These are phyloP conservation scores for Drosophila sechellia DNA, from an alignment of 1,140 invertebrate species.

Conservation along the genomic window DNA sequence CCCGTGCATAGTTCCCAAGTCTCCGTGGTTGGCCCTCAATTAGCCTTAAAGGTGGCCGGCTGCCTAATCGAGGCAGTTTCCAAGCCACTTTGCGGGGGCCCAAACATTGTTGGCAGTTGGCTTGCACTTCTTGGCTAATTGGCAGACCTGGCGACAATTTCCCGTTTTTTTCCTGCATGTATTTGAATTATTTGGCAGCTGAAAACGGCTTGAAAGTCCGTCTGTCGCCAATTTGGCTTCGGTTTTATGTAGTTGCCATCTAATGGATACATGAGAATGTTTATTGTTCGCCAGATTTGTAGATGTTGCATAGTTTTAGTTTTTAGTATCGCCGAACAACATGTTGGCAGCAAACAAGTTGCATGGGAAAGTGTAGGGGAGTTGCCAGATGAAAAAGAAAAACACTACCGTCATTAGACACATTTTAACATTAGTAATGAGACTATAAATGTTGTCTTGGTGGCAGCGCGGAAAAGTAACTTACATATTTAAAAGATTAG, in stretches of 20 bases:
- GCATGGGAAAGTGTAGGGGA: constrained; percentile 14
- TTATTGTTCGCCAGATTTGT: constrained; percentile 23
- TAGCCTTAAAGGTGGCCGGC: constrained; percentile 37
- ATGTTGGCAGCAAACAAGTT: constrained; percentile 53
- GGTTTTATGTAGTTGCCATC: constrained; percentile 17
- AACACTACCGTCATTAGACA: neutral
- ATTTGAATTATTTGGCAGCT: constrained; percentile 49
- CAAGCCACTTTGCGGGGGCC: constrained; percentile 31
- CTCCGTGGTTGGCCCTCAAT: constrained; percentile 30
- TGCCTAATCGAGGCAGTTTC: constrained; percentile 44
- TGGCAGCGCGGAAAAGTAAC: no score
- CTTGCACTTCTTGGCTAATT: constrained; percentile 62
- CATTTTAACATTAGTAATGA: neutral
- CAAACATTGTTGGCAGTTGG: constrained; percentile 25
- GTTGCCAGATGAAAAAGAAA: constrained; percentile 31
- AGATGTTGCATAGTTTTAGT: constrained; percentile 10
- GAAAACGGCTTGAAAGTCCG: constrained; percentile 19
- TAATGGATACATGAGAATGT: constrained; percentile 33
- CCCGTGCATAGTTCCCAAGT: constrained; percentile 20
- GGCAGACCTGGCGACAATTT: constrained; percentile 43
- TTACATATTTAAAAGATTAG: no score
- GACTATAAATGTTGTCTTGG: no score
- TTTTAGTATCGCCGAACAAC: constrained; percentile 30
- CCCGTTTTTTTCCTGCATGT: constrained; percentile 2
- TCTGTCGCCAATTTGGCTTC: constrained; percentile 35